Evolutionary conservation across 2,888 invertebrate species (phyloP).

Genomic region (Phrixothrix hirtus): DNA sequence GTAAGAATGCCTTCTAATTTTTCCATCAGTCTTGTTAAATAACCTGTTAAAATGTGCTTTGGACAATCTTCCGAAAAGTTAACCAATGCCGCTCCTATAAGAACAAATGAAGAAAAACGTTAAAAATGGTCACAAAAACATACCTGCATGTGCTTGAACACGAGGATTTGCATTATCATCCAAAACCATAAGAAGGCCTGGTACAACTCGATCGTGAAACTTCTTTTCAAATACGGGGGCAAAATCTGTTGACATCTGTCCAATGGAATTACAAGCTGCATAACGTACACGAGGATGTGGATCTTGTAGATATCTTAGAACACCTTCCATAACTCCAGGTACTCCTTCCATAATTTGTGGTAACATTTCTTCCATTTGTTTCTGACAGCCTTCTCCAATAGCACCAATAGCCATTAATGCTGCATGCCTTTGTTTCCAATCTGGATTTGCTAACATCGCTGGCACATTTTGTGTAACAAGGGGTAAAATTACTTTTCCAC

Average conservation of each 20-base stretch:
- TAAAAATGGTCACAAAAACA: constrained; percentile 20
- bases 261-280: constrained; percentile 97
- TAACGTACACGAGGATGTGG: constrained; percentile 91
- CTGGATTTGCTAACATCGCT: constrained; percentile 78
- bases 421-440: constrained; percentile 92
- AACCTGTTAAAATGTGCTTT: constrained; percentile 86
- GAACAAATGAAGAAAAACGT: too few species aligned
- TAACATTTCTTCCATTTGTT: constrained; percentile 96
- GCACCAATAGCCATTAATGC: constrained; percentile 98
- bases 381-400: constrained; percentile 97
- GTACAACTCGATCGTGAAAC: constrained; percentile 94
- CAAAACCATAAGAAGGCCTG: constrained; percentile 83
- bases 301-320: constrained; percentile 52
- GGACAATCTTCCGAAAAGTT: constrained; percentile 99
- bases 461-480: constrained; percentile 82
- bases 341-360: constrained; percentile 91
- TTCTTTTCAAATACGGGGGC: constrained; percentile 96
- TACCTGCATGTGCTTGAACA: constrained; percentile 82
- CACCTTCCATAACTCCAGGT: constrained; percentile 53
- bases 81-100: constrained; percentile 88
- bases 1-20: constrained; percentile 89
- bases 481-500: constrained; percentile 80
- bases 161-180: constrained; percentile 91
- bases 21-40: constrained; percentile 87
- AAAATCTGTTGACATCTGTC: constrained; percentile 99